Conservation (phyloP, 92 coral and sea anemone species). For the Plumapathes pennacea region DNA sequence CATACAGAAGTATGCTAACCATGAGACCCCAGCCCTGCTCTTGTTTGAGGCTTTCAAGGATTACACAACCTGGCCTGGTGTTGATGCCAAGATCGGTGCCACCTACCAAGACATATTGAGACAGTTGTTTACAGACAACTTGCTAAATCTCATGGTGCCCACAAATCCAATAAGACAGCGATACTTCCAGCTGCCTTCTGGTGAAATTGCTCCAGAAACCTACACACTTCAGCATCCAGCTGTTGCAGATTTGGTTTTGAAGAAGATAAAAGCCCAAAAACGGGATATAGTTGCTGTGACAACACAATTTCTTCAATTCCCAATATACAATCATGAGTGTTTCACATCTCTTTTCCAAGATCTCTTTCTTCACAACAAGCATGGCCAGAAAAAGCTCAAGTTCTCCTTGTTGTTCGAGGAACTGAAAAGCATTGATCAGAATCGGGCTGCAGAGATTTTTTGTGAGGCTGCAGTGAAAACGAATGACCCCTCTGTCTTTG, state of each 20-base stretch:
- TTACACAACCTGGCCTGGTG: conserved; percentile 20
- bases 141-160: conserved; percentile 73
- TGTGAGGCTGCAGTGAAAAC: conserved; percentile 67
- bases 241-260: conserved; percentile 65
- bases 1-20: conserved; percentile 69
- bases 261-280: conserved; percentile 19
- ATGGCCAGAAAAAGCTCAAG: conserved; percentile 20
- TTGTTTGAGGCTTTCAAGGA: conserved; percentile 65
- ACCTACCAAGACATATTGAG: conserved; percentile 74
- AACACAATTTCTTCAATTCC: conserved; percentile 51
- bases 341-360: conserved; percentile 50
- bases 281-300: conserved; percentile 41
- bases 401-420: conserved; percentile 77
- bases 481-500: conserved; percentile 48
- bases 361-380: conserved; percentile 66
- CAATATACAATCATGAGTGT: conserved; percentile 45
- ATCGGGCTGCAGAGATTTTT: conserved; percentile 59
- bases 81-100: conserved; percentile 16
- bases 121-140: conserved; percentile 57
- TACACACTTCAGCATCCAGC: conserved; percentile 76
- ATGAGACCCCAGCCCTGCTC: conserved; percentile 74
- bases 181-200: neutral
- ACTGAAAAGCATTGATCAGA: conserved; percentile 15
- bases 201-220: conserved; percentile 30
- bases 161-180: conserved; percentile 30